Base-by-base conservation (phyloP, 2,113 vertebrate genomes). In the Chlamydotis undulata region DNA sequence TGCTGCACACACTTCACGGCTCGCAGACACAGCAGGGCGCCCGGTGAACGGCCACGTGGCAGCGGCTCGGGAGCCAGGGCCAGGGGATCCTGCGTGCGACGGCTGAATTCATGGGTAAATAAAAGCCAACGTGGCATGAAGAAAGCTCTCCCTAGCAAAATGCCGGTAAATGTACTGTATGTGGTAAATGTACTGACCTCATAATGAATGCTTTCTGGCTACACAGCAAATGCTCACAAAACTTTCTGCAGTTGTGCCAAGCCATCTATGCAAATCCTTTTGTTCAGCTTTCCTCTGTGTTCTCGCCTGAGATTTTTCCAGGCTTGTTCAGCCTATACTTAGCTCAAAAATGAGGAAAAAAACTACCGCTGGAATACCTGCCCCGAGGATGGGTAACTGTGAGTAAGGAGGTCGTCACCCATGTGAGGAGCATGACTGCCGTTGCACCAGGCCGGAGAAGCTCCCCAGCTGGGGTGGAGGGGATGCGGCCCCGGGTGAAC, bases 361-460 rank as follows among this genome's bases (percentile, higher is more conserved):
- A 28, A 25, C 19, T 4, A 23, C 12, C 7, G 5, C 35, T 18
- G 11, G 19, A 3, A 12, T 39, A 26, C 12, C 67, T 39, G 6
- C 21, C 67, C 29, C 28, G 39, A 35, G 41, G 55, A 52, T 0
- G 1, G 14, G 18, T 57, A 57, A 45, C 61, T 49, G 19, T 10
- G 5, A 50, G 14, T 80, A 50, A 71, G 47, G 43, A 25, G 5
- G 37, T 15, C 8, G 1, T 19, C 35, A 14, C 4, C 23, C 5
- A 3, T 0, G 2, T n/a, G 31, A 70, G 61, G 61, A 50, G 0
- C 57, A 35, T 1, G 1, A 0, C 22, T 10, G 74, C 26, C 7
- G 13, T 1, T 15, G 29, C 24, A 7, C 1, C 0, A 45, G 45
- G 50, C 50, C 8, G 1, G 61, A 47, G 61, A 45, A 67, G 3